Evolutionary conservation across 2,113 vertebrate species (phyloP).

Genomic region (Camelus bactrianus): DNA sequence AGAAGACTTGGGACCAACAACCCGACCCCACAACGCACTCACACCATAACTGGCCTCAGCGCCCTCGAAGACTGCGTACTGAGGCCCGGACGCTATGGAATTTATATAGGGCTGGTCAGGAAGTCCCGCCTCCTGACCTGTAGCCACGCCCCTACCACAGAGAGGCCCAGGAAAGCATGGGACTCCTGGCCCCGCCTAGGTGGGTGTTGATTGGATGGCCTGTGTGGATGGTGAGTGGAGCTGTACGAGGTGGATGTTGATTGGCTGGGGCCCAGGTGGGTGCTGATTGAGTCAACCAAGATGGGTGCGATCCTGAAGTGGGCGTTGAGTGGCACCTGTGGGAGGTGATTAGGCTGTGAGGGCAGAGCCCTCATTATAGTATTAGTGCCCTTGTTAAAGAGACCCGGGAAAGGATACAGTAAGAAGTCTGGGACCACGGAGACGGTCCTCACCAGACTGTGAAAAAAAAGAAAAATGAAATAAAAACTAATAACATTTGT

Average conservation of each 20-base stretch:
- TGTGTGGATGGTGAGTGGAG: too few relatives aligned
- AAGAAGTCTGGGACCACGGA: too few relatives aligned
- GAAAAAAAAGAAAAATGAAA: background rate
- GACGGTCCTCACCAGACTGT: too few relatives aligned
- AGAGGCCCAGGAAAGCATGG: background rate
- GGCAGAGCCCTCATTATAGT: too few relatives aligned
- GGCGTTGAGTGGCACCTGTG: background rate
- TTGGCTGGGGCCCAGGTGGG: too few relatives aligned
- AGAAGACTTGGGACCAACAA: rapidly evolving
- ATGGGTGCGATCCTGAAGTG: background rate
- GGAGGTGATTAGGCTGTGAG: too few relatives aligned
- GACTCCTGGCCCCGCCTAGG: rapidly evolving
- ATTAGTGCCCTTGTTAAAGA: too few relatives aligned
- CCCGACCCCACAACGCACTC: rapidly evolving
- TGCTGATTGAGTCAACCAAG: too few relatives aligned
- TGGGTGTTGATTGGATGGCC: too few relatives aligned
- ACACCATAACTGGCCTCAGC: rapidly evolving
- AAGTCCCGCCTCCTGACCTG: background rate
- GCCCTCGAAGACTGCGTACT: rapidly evolving
- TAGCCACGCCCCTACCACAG: background rate
- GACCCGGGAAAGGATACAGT: too few relatives aligned
- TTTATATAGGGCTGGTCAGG: background rate
- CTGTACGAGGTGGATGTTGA: too few relatives aligned
- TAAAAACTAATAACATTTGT: background rate
- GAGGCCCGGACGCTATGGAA: background rate